Percentiles rank a stretch among this genome's conserved stretches.
Evolutionary conservation across 2,113 vertebrate species (phyloP).

Genomic region (Ornithorhynchus anatinus): DNA sequence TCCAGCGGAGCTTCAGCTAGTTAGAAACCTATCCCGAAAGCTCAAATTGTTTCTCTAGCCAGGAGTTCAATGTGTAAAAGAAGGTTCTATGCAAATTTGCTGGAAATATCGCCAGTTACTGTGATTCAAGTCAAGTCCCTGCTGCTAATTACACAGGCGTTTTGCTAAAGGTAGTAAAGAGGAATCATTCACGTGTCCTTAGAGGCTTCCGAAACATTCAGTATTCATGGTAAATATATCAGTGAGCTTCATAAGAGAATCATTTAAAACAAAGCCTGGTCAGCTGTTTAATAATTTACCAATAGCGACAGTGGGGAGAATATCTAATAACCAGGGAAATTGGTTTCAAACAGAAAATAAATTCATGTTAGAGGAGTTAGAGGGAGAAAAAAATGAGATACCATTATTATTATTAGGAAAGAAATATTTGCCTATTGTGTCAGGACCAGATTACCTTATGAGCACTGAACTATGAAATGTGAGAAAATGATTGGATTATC

Average conservation of each 20-base stretch:
- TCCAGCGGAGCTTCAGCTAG: background rate
- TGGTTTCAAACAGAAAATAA: conserved; percentile 73
- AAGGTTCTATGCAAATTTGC: conserved; percentile 21
- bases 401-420: conserved; percentile 55
- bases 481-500: conserved; percentile 38
- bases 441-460: conserved; percentile 52
- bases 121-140: conserved; percentile 47
- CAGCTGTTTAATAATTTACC: conserved; percentile 80
- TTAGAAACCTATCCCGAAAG: conserved; percentile 20
- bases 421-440: conserved; percentile 58
- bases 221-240: conserved; percentile 73
- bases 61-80: background rate
- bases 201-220: conserved; percentile 59
- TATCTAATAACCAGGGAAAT: conserved; percentile 72
- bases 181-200: conserved; percentile 64
- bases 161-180: conserved; percentile 73
- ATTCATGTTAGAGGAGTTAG: conserved; percentile 60
- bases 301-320: conserved; percentile 71
- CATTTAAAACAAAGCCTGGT: conserved; percentile 78
- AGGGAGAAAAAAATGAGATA: background rate
- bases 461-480: conserved; percentile 25
- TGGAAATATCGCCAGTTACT: conserved; percentile 29
- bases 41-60: conserved; percentile 10
- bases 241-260: conserved; percentile 67
- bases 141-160: conserved; percentile 68